phyloP scores from a whole-genome alignment of 2,113 vertebrate genomes.

The Myanophis thanlyinensis region DNA sequence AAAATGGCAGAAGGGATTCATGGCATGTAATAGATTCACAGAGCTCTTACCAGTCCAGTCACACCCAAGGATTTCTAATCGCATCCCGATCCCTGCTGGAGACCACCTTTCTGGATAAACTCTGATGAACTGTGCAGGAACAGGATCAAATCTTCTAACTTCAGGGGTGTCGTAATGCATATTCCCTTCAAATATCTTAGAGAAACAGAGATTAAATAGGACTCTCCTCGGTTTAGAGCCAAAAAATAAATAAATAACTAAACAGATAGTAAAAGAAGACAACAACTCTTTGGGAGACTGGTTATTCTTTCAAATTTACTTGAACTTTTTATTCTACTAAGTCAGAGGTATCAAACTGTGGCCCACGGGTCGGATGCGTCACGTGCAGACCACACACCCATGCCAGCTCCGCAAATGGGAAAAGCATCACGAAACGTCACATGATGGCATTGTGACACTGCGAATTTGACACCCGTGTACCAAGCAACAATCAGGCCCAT shows the following conservation, averaged over 20 bases:
- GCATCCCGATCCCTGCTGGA: conserved; percentile 94
- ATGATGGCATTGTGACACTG: no score
- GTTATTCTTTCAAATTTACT: background rate
- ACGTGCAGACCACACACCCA: no score
- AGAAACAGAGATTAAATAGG: conserved; percentile 16
- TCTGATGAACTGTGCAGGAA: conserved; percentile 86
- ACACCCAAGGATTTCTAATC: conserved; percentile 94
- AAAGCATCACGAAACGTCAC: no score
- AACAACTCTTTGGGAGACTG: background rate
- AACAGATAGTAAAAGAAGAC: background rate
- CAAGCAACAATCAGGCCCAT: background rate
- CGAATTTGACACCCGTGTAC: background rate
- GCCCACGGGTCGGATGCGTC: no score
- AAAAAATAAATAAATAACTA: background rate
- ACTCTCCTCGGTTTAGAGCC: background rate
- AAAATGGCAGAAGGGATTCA: background rate
- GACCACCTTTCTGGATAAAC: conserved; percentile 96
- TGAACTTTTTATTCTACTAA: background rate
- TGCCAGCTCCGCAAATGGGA: no score
- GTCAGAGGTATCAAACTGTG: no score
- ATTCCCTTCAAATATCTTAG: conserved; percentile 95
- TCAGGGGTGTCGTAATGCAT: conserved; percentile 95
- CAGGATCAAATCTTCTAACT: conserved; percentile 89
- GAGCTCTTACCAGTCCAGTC: conserved; percentile 87
- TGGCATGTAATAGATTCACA: background rate